Evolutionary conservation across 2,888 invertebrate genomes (phyloP).

Genomic region (Agrilus mali): DNA sequence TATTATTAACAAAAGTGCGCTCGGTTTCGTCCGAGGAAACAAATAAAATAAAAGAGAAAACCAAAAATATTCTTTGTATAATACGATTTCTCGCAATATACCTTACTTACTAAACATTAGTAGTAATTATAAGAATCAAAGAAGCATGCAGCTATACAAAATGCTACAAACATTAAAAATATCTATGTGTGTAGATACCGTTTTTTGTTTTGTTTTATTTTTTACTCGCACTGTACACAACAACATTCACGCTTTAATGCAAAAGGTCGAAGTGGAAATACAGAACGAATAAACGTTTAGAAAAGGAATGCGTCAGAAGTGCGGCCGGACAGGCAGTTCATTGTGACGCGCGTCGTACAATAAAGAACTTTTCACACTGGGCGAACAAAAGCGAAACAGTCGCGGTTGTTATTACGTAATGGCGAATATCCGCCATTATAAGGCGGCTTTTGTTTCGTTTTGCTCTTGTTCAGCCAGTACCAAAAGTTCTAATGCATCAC

Average conservation of each 20-base stretch:
- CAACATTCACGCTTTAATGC: conserved; percentile 13
- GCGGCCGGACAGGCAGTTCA: background rate
- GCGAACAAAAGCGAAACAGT: too few relatives aligned
- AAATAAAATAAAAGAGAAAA: too few relatives aligned
- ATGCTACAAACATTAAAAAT: conserved; percentile 33
- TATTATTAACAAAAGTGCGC: too few relatives aligned
- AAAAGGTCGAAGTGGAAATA: conserved; percentile 21
- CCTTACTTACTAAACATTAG: conserved; percentile 10
- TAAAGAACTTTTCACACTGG: too few relatives aligned
- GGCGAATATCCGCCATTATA: too few relatives aligned
- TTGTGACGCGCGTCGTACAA: background rate
- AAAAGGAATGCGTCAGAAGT: conserved; percentile 28
- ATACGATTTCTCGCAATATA: too few relatives aligned
- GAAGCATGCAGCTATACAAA: conserved; percentile 35
- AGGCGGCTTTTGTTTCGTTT: too few relatives aligned
- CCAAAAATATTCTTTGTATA: too few relatives aligned
- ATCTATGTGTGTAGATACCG: conserved; percentile 4
- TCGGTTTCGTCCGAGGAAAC: too few relatives aligned
- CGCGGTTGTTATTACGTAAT: too few relatives aligned
- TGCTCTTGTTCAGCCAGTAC: too few relatives aligned
- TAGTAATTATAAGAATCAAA: conserved; percentile 20
- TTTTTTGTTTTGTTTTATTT: conserved; percentile 4
- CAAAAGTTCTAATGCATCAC: too few relatives aligned
- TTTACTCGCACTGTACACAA: conserved; percentile 13
- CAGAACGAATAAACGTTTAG: conserved; percentile 26